Evolutionary conservation across 1,140 invertebrate genomes (phyloP), one percentile per base, ranked within the genome.

Genomic region (Wiebesia pumilae): DNA sequence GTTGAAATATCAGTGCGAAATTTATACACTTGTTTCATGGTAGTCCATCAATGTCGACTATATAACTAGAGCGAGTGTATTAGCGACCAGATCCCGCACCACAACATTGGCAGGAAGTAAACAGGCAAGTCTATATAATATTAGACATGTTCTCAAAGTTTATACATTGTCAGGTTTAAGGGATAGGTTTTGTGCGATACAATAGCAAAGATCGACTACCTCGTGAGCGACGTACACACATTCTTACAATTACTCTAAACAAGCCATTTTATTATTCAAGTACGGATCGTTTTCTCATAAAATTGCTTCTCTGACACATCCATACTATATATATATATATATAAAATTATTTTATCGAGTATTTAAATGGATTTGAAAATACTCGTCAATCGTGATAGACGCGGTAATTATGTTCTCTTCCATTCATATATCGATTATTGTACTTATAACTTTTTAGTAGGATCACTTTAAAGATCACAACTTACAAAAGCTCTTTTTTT

Each of bases 21-120:
- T 40, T 40, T 24, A 24, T 81, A 30, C 71, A 73, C 62, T 3
- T 62, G 58, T 62, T 24, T 80, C 86, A 73, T 85, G 73, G 88
- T 86, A 85, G 84, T 86, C 88, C 89, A 87, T 88, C 88, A 86
- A 77, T 89, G 88, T 88, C 87, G 87, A 84, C 88, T 88, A 88
- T 87, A 89, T 89, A 89, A 86, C 88, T 89, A 89, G 88, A 90
- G 90, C 90, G 88, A 90, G 88, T 90, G 88, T 91, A 90, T 91
- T 89, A 89, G 88, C 89, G 89, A 86, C 84, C 90, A 89, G 86
- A 90, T 88, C 87, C 89, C 88, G 89, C 87, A 87, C 90, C 88
- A 88, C 88, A 90, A 90, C 88, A 83, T 90, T 89, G 88, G 89
- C 90, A 89, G 89, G 88, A 89, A 88, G 90, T 90, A 78, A 87